Base-by-base conservation (phyloP, 2,888 invertebrate species). In the Rhagophthalmus giganteus region DNA sequence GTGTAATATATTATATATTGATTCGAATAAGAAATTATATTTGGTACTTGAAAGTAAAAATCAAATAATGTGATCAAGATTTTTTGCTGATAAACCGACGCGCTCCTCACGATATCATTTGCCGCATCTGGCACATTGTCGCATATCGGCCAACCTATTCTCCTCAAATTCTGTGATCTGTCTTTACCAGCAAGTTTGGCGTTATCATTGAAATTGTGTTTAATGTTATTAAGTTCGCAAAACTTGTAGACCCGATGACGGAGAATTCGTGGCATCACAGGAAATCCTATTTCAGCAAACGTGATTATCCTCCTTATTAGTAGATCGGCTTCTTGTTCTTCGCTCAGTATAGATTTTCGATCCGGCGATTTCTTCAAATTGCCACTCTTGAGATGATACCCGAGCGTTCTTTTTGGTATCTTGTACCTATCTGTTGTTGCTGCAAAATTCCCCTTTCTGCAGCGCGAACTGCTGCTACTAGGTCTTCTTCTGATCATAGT, bases 391-490 rank as follows among this genome's bases (percentile, higher is more conserved):
- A 33, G 33, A 14, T 33, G 33, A 33, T 33, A 15, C 4, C 9
- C 9, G n/a, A 33, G 2, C 5, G 15, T 33, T 33, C 20, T 20
- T 20, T 4, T 12, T 2, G 6, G 15, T 10, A 13, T 14, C 2
- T 15, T 3, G 33, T 33, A 33, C 15, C 8, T 10, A 7, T 20
- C 20, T 20, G 20, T 7, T 20, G n/a, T 7, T 5, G 20, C 20
- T 20, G 20, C 20, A 33, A 10, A 15, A 8, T 5, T 6, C 33
- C 33, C 2, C 33, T 33, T 14, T 16, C 15, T 12, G 12, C n/a
- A 33, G 33, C 15, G 15, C 33, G 33, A 33, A 14, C 8, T 12
- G 33, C 33, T 33, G 33, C 33, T 10, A 16, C 15, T 14, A 33
- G 7, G 12, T 30, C 12, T 30, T 30, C 30, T 11, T 30, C 30